Conservation (phyloP, 1,140 invertebrate species). For the Diplogasteroides magnus region DNA sequence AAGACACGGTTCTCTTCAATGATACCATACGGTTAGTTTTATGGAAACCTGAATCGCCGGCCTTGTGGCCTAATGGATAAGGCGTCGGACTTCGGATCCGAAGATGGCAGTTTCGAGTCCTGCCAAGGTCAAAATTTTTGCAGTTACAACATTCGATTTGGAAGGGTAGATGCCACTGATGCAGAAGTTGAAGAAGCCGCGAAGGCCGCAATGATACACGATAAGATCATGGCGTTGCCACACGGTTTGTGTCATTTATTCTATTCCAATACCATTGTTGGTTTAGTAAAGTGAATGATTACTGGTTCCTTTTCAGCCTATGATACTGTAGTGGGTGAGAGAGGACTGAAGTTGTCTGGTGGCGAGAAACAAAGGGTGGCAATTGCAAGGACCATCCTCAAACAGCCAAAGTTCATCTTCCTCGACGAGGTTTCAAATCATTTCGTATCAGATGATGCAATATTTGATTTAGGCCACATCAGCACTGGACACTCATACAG, state of each 20-base stretch:
- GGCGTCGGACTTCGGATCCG: too few relatives aligned
- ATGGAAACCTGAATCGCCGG: background rate
- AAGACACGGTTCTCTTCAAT: conserved; percentile 95
- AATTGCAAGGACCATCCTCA: background rate
- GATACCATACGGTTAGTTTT: conserved; percentile 69
- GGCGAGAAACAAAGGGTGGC: background rate
- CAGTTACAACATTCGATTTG: conserved; percentile 8
- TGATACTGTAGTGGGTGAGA: conserved; percentile 59
- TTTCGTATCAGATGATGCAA: conserved; percentile 1
- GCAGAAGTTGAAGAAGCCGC: conserved; percentile 8
- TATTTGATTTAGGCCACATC: conserved; percentile 55
- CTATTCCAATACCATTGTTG: too few relatives aligned
- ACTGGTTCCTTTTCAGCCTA: conserved; percentile 55
- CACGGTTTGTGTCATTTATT: conserved; percentile 4
- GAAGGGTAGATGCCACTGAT: conserved; percentile 5
- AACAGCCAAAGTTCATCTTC: background rate
- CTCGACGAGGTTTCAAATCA: conserved; percentile 9
- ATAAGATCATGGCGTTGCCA: conserved; percentile 7
- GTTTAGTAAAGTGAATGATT: too few relatives aligned
- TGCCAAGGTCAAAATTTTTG: background rate
- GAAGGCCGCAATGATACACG: conserved; percentile 14
- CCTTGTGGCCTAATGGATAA: too few relatives aligned
- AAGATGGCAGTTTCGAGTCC: too few relatives aligned
- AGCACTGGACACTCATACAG: conserved; percentile 55
- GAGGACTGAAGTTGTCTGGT: conserved; percentile 55